These are phyloP conservation scores for Bombylius discolor DNA, from an alignment of 2,888 invertebrate genomes.

Conservation along the genomic window DNA sequence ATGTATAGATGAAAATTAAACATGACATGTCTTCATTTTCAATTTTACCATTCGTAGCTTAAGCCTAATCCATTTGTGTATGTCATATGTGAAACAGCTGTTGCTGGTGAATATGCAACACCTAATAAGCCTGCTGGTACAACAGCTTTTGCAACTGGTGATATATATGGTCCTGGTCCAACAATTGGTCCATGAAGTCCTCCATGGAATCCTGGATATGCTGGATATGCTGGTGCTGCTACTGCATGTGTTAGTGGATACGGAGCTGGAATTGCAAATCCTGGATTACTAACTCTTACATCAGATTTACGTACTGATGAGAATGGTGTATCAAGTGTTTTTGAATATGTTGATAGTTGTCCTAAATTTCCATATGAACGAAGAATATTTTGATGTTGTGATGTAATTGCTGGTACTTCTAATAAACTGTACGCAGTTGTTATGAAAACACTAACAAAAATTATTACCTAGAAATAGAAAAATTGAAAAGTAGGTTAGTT, in stretches of 20 bases:
- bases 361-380: conserved; percentile 54
- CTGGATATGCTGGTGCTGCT: conserved; percentile 26
- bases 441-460: neutral
- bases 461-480: neutral
- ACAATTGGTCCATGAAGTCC: conserved; percentile 13
- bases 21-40: too few relatives aligned
- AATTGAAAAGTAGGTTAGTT: too few relatives aligned
- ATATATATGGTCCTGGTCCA: conserved; percentile 9
- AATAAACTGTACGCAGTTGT: neutral
- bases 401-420: conserved; percentile 35
- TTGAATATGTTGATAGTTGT: conserved; percentile 54
- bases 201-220: conserved; percentile 18
- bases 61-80: conserved; percentile 45
- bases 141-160: conserved; percentile 23
- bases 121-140: conserved; percentile 43
- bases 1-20: too few relatives aligned
- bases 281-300: conserved; percentile 56
- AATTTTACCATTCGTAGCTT: conserved; percentile 43
- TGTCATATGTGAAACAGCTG: conserved; percentile 48
- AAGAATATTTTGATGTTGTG: conserved; percentile 47
- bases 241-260: conserved; percentile 22
- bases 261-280: conserved; percentile 27
- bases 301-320: conserved; percentile 58
- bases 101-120: conserved; percentile 46
- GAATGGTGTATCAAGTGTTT: conserved; percentile 58